Evolutionary conservation across 2,797 vertebrate genomes (phyloP), one percentile per base, ranked within the genome.

Genomic region (Falco cherrug): DNA sequence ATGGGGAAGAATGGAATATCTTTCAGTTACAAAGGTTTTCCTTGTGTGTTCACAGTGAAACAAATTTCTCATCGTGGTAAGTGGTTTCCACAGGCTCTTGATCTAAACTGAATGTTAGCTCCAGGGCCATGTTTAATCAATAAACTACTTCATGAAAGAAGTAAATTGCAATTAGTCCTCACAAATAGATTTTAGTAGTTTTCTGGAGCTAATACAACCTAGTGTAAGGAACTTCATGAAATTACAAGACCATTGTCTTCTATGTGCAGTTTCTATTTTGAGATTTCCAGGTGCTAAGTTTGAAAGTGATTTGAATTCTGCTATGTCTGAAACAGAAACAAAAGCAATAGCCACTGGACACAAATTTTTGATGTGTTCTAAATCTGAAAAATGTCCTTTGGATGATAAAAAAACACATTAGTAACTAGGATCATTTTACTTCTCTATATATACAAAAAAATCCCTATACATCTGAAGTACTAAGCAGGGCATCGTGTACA

Each of bases 391-490:
- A 78, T 43, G 5, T 43, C 10, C 17, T 76, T 84, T 0, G 0
- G 4, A 14, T 41, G 11, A 8, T 26, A 70, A 90, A 81, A 81
- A 85, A 41, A 6, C 7, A 0, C 7, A 17, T 50, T 48, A 68
- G 8, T 19, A 74, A 33, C 7, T n/a, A 45, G 20, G 17, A 45
- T 57, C 0, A 53, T 87, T 85, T 87, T 90, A 63, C n/a, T 78
- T 78, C 20, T 47, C 3, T 45, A 0, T 33, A 8, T 20, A 41
- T 5, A n/a, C 0, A 3, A n/a, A 48, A 65, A 50, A 29, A 9
- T 19, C 10, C 22, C 15, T 41, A 13, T 5, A 5, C 31, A 26
- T 90, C 7, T 84, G 57, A 75, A 51, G 8, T 24, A 26, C 8
- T 45, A 53, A 77, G 10, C 20, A 74, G 21, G 17, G 5, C 22